Evolutionary conservation across 1,140 invertebrate species (phyloP), one percentile per base, ranked within the genome.

Genomic region (Cydia amplana): DNA sequence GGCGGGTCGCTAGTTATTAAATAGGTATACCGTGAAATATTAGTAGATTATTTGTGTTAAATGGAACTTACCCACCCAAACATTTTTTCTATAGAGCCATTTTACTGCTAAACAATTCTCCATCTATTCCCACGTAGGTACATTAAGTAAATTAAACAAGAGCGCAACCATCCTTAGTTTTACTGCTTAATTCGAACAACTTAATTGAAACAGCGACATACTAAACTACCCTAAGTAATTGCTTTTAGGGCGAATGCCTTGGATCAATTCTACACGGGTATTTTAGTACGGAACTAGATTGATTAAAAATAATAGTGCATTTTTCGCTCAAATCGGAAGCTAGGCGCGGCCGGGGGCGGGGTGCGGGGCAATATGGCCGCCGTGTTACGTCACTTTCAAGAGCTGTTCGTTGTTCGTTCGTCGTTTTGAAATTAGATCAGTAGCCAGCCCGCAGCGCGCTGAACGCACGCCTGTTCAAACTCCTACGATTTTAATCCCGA

Each of bases 391-490:
- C 90, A 92, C 87, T 87, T 87, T 87, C 85, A 82, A 82, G 73
- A 55, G 86, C 84, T 79, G 64, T 36, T 36, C 65, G 18, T 36
- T 79, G 64, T 36, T 36, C 65, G 18, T 36, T 81, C 83, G 86
- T 86, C 88, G 83, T 84, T 81, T 87, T 82, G 80, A 84, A 92
- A 91, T 90, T 91, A 90, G 90, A 89, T 88, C 90, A 92, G 90
- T 92, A 79, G 83, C 83, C 79, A 84, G 76, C 79, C 80, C 76
- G 83, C 84, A 74, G 65, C 77, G 81, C 72, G 80, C 55, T 32
- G 81, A 74, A 73, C 74, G 86, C 80, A 67, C 79, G 84, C 6
- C 16, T 12, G 55, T 14, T 18, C 16, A 32, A 23, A 46, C 67
- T 60, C 70, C 49, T n/a, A 51, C 28, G 63, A 28, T 51, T 70